phyloP scores from a whole-genome alignment of 2,113 vertebrate species.

The Dicerorhinus sumatrensis region DNA sequence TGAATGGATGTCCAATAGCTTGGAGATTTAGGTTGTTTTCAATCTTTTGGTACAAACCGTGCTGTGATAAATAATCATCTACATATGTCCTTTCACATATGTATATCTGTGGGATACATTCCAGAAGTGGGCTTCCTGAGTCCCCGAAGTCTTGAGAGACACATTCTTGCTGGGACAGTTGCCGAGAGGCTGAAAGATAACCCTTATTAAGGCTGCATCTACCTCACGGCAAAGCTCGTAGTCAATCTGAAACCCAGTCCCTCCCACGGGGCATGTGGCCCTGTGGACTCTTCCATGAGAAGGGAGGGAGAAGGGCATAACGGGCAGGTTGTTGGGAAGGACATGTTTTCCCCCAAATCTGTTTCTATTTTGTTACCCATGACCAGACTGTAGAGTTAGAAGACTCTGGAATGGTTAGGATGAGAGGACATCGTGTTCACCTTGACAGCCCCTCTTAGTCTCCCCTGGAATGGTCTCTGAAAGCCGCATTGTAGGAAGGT shows the following conservation, averaged over 20 bases:
- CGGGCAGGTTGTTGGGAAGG: neutral
- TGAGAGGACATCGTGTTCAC: neutral
- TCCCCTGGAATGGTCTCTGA: neutral
- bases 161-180: neutral
- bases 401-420: neutral
- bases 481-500: neutral
- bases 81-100: neutral
- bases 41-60: neutral
- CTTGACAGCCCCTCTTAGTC: neutral
- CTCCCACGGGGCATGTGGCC: neutral
- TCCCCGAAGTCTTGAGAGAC: neutral
- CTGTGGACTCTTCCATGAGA: neutral
- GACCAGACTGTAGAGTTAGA: neutral
- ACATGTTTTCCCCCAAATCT: neutral
- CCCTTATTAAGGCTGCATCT: neutral
- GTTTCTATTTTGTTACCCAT: neutral
- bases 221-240: neutral
- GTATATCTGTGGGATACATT: neutral
- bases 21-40: neutral
- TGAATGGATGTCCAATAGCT: neutral
- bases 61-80: neutral
- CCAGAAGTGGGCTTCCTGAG: neutral
- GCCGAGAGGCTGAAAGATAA: neutral
- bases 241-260: neutral
- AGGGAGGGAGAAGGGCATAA: neutral